These are phyloP conservation scores for Sapajus apella DNA, from an alignment of 2,113 vertebrate species.

Conservation along the genomic window DNA sequence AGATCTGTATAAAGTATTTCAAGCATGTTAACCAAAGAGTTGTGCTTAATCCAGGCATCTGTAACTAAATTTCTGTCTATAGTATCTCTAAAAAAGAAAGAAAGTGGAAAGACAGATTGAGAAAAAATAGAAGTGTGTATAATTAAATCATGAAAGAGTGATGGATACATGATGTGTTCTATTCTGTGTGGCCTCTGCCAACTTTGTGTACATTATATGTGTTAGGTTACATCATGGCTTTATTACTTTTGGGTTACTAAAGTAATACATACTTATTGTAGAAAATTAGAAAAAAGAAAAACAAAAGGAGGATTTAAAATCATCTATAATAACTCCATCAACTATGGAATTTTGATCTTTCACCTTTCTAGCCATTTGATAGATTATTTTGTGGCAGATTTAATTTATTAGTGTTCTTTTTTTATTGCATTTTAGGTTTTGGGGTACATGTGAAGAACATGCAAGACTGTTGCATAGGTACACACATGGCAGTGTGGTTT, in stretches of 20 bases:
- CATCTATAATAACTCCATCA: neutral
- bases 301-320: neutral
- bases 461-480: too few relatives aligned
- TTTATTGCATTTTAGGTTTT: too few relatives aligned
- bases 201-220: rapidly evolving
- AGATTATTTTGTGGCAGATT: neutral
- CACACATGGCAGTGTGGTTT: too few relatives aligned
- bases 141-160: neutral
- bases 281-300: neutral
- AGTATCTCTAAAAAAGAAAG: neutral
- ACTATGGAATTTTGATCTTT: neutral
- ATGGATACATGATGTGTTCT: rapidly evolving
- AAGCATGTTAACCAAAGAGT: neutral
- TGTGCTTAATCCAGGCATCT: neutral
- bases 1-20: neutral
- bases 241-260: neutral
- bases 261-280: neutral
- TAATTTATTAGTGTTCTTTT: neutral
- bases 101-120: neutral
- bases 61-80: neutral
- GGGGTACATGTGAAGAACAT: too few relatives aligned
- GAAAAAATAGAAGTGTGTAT: neutral
- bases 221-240: neutral
- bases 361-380: neutral
- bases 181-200: rapidly evolving